Conservation (phyloP, 2,888 invertebrate species). For the Meandrusa payeni region DNA sequence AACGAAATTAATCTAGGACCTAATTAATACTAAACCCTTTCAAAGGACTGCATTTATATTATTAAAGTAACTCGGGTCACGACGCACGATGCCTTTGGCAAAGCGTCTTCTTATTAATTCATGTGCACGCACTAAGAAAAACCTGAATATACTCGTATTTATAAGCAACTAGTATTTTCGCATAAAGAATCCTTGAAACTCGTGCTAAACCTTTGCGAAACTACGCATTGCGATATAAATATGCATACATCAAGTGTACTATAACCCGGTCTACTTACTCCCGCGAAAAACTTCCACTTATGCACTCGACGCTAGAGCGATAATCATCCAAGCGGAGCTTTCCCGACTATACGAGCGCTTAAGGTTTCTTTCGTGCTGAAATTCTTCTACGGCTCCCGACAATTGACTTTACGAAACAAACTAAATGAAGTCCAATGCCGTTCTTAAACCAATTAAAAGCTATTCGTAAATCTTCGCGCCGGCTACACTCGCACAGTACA, state of each 20-base stretch:
- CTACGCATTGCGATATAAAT: constrained; percentile 7
- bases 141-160: constrained; percentile 4
- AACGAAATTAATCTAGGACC: too few relatives aligned
- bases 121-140: constrained; percentile 9
- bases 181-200: background rate
- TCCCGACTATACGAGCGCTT: background rate
- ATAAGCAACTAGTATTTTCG: too few relatives aligned
- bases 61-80: too few relatives aligned
- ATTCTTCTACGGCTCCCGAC: constrained; percentile 7
- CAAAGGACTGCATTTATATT: too few relatives aligned
- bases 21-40: too few relatives aligned
- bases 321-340: constrained; percentile 17
- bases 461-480: constrained; percentile 25
- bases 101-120: constrained; percentile 13
- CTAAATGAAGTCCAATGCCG: constrained; percentile 9
- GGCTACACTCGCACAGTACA: constrained; percentile 36
- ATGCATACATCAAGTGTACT: constrained; percentile 8
- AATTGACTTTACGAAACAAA: constrained; percentile 12
- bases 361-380: constrained; percentile 8
- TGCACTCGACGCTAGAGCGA: constrained; percentile 16
- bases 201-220: background rate
- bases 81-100: background rate
- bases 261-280: constrained; percentile 13
- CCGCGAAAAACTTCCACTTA: constrained; percentile 22
- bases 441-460: constrained; percentile 24